These are phyloP conservation scores for Felis chaus DNA, from an alignment of 2,113 vertebrate genomes.

Conservation along the genomic window DNA sequence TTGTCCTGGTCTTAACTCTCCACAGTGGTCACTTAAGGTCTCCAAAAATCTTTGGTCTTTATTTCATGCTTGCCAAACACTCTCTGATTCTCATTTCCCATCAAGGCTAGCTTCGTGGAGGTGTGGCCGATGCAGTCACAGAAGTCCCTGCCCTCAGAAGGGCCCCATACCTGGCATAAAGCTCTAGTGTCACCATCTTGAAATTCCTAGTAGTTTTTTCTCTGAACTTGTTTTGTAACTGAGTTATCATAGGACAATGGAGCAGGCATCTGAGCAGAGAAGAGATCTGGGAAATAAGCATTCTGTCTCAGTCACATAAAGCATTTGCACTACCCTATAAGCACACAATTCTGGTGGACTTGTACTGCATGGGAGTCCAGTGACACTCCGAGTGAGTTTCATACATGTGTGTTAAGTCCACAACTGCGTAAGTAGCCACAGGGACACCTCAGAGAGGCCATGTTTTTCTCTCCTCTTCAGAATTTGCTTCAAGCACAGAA, in stretches of 20 bases:
- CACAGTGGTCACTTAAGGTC: not conserved
- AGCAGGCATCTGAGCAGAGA: not conserved
- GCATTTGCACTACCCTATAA: not conserved
- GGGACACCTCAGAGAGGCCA: not conserved
- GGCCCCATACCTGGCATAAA: not conserved
- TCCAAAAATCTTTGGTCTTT: not conserved
- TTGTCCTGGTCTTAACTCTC: not conserved
- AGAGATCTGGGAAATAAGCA: fast-evolving
- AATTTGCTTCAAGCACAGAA: not conserved
- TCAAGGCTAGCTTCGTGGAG: not conserved
- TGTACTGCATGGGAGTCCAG: not conserved
- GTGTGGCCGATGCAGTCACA: not conserved
- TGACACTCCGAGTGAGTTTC: not conserved
- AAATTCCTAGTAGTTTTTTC: not conserved
- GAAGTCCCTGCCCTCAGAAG: not conserved
- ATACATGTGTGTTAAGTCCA: not conserved
- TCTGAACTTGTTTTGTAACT: not conserved
- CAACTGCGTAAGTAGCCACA: not conserved
- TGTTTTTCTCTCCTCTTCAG: not conserved
- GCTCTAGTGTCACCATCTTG: not conserved
- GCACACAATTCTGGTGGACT: not conserved
- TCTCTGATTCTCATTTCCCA: not conserved
- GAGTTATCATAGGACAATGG: not conserved
- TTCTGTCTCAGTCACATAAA: not conserved
- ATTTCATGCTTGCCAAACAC: not conserved